These are phyloP conservation scores for Rhinoderma darwinii DNA, from an alignment of 2,113 vertebrate genomes.

Conservation along the genomic window DNA sequence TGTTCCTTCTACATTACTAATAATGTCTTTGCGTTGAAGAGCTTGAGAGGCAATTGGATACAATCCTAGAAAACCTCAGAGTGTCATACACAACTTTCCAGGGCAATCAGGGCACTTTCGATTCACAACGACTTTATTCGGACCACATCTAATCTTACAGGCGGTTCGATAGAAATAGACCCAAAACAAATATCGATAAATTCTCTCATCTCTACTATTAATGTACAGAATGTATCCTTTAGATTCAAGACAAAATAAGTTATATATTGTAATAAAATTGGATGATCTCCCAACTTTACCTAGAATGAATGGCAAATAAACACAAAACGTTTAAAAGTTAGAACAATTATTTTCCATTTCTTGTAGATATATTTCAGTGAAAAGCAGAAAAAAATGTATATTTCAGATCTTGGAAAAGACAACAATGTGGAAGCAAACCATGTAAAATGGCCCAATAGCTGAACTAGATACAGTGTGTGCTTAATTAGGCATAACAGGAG, in stretches of 20 bases:
- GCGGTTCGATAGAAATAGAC: too few relatives aligned
- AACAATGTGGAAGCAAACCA: constrained; percentile 1
- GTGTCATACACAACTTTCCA: too few relatives aligned
- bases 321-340: not conserved
- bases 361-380: not conserved
- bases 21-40: too few relatives aligned
- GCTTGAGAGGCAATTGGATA: too few relatives aligned
- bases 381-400: not conserved
- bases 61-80: too few relatives aligned
- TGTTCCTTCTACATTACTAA: too few relatives aligned
- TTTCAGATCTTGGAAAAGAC: not conserved
- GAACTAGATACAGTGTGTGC: constrained; percentile 17
- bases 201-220: too few relatives aligned
- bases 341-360: constrained; percentile 3
- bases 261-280: not conserved
- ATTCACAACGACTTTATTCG: too few relatives aligned
- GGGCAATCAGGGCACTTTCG: too few relatives aligned
- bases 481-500: constrained; percentile 45
- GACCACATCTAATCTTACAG: too few relatives aligned
- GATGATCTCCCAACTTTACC: not conserved
- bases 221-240: not conserved
- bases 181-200: too few relatives aligned
- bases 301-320: not conserved
- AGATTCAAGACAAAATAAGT: not conserved
- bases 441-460: constrained; percentile 34